A percentile compares a stretch with the other conserved stretches of the same genome.
Conservation (phyloP, 2,113 vertebrate species). For the Vidua macroura region DNA sequence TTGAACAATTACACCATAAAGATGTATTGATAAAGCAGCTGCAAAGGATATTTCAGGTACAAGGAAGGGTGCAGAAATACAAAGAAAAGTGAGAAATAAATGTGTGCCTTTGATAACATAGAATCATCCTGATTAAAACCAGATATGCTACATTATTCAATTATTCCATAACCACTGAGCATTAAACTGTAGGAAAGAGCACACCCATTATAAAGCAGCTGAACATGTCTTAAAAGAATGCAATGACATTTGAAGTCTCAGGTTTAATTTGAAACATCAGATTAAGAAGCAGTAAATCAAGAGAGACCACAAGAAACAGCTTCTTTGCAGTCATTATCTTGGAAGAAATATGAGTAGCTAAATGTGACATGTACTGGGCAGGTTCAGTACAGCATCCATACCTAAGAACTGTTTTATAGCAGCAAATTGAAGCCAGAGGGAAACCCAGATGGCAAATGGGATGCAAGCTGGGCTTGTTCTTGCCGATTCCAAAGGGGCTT, state of each 20-base stretch:
- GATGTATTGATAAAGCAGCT: not conserved
- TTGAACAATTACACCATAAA: not conserved
- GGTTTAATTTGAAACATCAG: constrained; percentile 54
- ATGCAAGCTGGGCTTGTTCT: not conserved
- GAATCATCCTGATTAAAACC: not conserved
- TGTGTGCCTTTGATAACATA: not conserved
- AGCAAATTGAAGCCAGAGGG: constrained; percentile 53
- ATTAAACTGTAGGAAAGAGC: not conserved
- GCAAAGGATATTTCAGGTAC: not conserved
- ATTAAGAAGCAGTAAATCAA: constrained; percentile 52
- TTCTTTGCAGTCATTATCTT: constrained; percentile 7
- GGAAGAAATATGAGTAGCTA: constrained; percentile 16
- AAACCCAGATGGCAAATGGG: not conserved
- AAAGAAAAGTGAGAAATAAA: not conserved
- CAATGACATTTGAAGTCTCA: constrained; percentile 6
- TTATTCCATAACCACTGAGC: not conserved
- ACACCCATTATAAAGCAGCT: not conserved
- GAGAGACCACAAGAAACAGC: not conserved
- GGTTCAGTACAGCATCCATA: not conserved
- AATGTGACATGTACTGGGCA: not conserved
- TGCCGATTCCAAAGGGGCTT: not conserved
- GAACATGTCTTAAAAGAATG: constrained; percentile 7
- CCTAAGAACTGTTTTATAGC: constrained; percentile 1
- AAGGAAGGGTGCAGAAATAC: not conserved
- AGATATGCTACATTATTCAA: not conserved